These are phyloP conservation scores for Caerostris darwini DNA, from an alignment of 1,140 invertebrate genomes.

Conservation along the genomic window DNA sequence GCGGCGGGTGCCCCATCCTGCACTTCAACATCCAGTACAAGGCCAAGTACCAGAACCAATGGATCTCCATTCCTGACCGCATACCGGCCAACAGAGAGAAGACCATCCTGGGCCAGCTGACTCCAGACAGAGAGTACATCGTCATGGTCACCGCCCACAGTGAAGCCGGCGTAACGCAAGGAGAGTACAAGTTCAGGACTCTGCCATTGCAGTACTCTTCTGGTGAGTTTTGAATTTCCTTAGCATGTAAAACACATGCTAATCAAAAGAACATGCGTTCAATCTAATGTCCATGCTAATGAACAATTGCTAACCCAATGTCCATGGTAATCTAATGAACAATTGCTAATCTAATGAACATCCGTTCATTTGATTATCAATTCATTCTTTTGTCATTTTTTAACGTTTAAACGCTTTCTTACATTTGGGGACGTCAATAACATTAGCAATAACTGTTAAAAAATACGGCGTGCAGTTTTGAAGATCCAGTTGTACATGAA, in stretches of 20 bases:
- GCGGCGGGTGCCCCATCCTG: conserved; percentile 85
- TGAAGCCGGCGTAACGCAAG: conserved; percentile 77
- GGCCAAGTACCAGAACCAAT: conserved; percentile 87
- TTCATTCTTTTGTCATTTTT: too few species aligned
- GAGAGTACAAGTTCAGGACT: conserved; percentile 76
- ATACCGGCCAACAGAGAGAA: conserved; percentile 28
- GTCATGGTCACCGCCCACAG: conserved; percentile 78
- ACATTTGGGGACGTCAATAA: too few species aligned
- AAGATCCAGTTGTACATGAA: too few species aligned
- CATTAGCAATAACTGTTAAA: too few species aligned
- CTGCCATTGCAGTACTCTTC: not conserved
- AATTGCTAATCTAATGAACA: too few species aligned
- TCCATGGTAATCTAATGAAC: not conserved
- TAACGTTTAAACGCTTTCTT: too few species aligned
- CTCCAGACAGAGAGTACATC: conserved; percentile 73
- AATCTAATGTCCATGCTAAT: not conserved
- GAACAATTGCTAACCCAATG: not conserved
- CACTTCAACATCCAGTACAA: conserved; percentile 86
- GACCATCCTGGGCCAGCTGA: conserved; percentile 51
- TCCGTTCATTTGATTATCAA: too few species aligned
- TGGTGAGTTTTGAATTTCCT: not conserved
- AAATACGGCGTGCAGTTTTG: too few species aligned
- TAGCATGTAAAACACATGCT: not conserved
- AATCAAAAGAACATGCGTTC: too few species aligned
- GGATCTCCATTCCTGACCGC: conserved; percentile 88